phyloP scores from a whole-genome alignment of 2,888 invertebrate species.

The Pandemis heparana region DNA sequence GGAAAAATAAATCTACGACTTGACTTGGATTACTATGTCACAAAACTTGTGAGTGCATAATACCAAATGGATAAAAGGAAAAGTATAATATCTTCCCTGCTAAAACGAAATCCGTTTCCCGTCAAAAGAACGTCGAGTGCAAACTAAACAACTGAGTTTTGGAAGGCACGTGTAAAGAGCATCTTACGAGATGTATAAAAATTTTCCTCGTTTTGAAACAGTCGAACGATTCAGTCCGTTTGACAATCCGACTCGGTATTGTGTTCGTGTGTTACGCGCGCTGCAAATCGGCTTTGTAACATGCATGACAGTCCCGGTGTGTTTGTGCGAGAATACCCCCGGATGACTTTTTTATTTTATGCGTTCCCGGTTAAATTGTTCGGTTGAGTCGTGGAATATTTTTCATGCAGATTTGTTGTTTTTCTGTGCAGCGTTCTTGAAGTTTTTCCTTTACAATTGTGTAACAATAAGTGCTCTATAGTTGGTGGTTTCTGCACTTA shows the following conservation, averaged over 20 bases:
- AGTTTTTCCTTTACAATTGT: too few relatives aligned
- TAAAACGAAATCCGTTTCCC: background rate
- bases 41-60: background rate
- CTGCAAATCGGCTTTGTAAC: conserved; percentile 53
- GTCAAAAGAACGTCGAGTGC: conserved; percentile 6
- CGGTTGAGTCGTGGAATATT: background rate
- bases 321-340: background rate
- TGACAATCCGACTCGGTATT: conserved; percentile 47
- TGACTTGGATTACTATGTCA: background rate
- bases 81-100: background rate
- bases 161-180: conserved; percentile 3
- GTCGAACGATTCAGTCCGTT: conserved; percentile 39
- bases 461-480: too few relatives aligned
- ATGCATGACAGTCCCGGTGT: conserved; percentile 47
- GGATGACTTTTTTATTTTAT: conserved; percentile 16
- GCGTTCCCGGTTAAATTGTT: conserved; percentile 1
- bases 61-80: background rate
- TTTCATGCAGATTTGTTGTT: background rate
- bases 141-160: conserved; percentile 6
- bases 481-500: too few relatives aligned
- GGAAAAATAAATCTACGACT: background rate
- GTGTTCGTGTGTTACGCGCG: conserved; percentile 38
- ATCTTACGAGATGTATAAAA: background rate
- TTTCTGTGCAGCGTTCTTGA: too few relatives aligned
- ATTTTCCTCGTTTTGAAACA: conserved; percentile 5